These are phyloP conservation scores for Synergus laeviventris DNA, from an alignment of 2,888 invertebrate genomes.

Conservation along the genomic window DNA sequence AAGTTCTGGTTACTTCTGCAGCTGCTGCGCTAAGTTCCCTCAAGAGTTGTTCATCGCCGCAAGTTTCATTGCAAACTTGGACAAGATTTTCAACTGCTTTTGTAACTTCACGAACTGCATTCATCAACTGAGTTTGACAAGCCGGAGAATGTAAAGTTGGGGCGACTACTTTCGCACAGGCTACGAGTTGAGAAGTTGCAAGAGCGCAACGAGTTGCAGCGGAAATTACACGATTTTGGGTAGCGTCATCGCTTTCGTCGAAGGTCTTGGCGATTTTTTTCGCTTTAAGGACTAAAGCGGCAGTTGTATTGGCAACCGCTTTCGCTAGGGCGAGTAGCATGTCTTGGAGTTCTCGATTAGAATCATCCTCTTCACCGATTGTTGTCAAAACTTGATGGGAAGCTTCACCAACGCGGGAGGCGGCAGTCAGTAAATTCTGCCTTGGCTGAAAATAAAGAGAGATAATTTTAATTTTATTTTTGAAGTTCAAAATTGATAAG, in stretches of 20 bases:
- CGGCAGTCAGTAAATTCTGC: slow-evolving; percentile 95
- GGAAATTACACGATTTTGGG: slow-evolving; percentile 93
- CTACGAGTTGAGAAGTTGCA: slow-evolving; percentile 97
- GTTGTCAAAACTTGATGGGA: slow-evolving; percentile 95
- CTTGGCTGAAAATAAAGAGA: slow-evolving; percentile 81
- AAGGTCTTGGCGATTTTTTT: slow-evolving; percentile 96
- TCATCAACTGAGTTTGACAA: slow-evolving; percentile 93
- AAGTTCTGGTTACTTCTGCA: slow-evolving; percentile 89
- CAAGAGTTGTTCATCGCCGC: slow-evolving; percentile 83
- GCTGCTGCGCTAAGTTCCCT: slow-evolving; percentile 91
- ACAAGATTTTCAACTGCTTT: slow-evolving; percentile 94
- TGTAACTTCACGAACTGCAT: slow-evolving; percentile 95
- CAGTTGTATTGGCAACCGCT: slow-evolving; percentile 98
- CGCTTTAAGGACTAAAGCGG: slow-evolving; percentile 95
- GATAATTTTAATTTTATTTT: background rate
- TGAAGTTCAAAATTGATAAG: background rate
- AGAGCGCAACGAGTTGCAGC: slow-evolving; percentile 98
- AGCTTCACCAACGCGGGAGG: slow-evolving; percentile 97
- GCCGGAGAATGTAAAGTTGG: slow-evolving; percentile 89
- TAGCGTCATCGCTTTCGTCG: slow-evolving; percentile 82
- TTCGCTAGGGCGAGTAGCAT: slow-evolving; percentile 95
- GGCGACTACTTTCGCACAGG: slow-evolving; percentile 96
- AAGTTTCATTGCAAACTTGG: slow-evolving; percentile 85
- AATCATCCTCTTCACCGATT: slow-evolving; percentile 93
- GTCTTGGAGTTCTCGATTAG: slow-evolving; percentile 91